Evolutionary conservation across 2,797 vertebrate species (phyloP).

Genomic region (Poeciliopsis paucimaculata): DNA sequence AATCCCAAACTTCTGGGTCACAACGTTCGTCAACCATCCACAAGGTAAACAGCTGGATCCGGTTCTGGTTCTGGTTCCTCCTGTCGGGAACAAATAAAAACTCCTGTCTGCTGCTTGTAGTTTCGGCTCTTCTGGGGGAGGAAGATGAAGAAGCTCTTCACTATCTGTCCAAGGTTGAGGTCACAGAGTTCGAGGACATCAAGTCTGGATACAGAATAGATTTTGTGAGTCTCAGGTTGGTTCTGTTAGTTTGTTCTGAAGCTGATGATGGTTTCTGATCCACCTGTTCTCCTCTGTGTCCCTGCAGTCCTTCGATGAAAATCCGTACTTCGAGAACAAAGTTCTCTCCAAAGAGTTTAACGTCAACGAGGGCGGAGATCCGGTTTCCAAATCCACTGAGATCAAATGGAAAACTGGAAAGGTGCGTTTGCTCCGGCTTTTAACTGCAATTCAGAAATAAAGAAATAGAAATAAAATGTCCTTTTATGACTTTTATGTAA

Average conservation of each 20-base stretch:
- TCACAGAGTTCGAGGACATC: constrained; percentile 98
- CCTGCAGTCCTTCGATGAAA: constrained; percentile 94
- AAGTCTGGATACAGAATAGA: constrained; percentile 99
- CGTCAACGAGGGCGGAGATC: constrained; percentile 95
- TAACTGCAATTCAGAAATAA: too few species aligned
- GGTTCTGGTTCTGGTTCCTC: background rate
- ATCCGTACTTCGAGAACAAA: constrained; percentile 99
- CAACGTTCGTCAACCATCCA: constrained; percentile 99
- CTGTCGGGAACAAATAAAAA: background rate
- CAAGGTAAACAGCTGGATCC: constrained; percentile 82
- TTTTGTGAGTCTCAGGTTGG: constrained; percentile 87
- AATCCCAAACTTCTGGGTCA: constrained; percentile 99
- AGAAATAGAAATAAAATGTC: too few species aligned
- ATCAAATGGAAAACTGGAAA: constrained; percentile 99
- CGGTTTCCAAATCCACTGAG: constrained; percentile 96
- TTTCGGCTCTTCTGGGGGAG: constrained; percentile 95
- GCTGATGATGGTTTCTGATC: constrained; percentile 2
- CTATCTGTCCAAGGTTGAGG: constrained; percentile 96
- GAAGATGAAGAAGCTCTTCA: constrained; percentile 97
- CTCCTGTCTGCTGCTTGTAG: constrained; percentile 63
- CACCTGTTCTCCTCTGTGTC: background rate
- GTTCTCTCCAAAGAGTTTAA: constrained; percentile 99
- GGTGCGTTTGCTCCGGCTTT: constrained; percentile 71
- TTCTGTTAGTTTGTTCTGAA: background rate
- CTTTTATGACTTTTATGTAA: too few species aligned